Percentiles rank a stretch among this genome's conserved stretches.
phyloP scores from a whole-genome alignment of 1,140 invertebrate genomes.

The Brachionus rotundiformis region DNA sequence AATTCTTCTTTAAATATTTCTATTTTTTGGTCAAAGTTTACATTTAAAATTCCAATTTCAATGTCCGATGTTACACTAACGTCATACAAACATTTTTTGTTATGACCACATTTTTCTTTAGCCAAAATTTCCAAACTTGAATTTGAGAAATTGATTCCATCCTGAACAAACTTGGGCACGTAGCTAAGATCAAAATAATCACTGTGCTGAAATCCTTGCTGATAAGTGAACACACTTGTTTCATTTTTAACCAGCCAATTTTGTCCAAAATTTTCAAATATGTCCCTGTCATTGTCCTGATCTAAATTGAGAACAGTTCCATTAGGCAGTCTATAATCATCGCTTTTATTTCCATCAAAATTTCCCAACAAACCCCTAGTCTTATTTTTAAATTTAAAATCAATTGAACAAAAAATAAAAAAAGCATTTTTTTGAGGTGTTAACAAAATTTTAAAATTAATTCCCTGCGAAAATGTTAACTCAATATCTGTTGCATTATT shows the following conservation, averaged over 20 bases:
- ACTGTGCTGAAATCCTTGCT: neutral
- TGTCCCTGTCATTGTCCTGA: constrained; percentile 53
- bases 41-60: neutral
- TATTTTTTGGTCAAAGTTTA: neutral
- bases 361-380: constrained; percentile 55
- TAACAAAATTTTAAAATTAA: neutral
- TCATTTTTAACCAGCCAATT: constrained; percentile 29
- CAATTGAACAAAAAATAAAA: constrained; percentile 48
- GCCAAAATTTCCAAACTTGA: neutral
- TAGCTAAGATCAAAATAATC: neutral
- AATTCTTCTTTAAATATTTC: neutral
- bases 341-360: constrained; percentile 53
- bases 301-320: constrained; percentile 52
- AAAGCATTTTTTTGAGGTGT: neutral
- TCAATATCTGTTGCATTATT: neutral
- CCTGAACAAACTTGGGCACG: neutral
- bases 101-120: neutral
- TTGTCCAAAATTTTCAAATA: constrained; percentile 54
- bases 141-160: neutral
- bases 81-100: constrained; percentile 30
- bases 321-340: constrained; percentile 55
- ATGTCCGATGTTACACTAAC: neutral
- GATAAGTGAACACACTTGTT: neutral
- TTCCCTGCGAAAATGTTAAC: neutral
- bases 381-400: constrained; percentile 50